Evolutionary conservation across 2,888 invertebrate genomes (phyloP).

Genomic region (Synergus japonicus): DNA sequence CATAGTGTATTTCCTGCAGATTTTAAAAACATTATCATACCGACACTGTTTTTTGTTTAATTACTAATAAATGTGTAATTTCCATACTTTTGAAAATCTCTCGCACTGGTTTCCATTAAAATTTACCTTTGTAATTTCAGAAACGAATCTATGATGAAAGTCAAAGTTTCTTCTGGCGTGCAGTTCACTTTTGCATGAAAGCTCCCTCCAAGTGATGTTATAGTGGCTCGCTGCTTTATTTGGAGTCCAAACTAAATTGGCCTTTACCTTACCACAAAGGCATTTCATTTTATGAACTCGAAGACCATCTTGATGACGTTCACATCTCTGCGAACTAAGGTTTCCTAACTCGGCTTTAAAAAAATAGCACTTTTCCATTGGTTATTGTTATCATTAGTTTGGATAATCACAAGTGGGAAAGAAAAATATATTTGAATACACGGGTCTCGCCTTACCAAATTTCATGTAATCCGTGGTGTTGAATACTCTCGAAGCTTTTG

Average conservation of each 20-base stretch:
- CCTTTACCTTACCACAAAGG: constrained; percentile 63
- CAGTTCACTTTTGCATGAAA: constrained; percentile 53
- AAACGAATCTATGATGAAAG: neutral
- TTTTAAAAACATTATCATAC: neutral
- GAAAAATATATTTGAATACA: constrained; percentile 38
- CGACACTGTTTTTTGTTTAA: neutral
- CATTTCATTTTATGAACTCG: constrained; percentile 64
- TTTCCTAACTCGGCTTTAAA: constrained; percentile 64
- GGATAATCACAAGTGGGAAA: constrained; percentile 42
- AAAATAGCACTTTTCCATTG: constrained; percentile 60
- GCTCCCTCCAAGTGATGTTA: constrained; percentile 65
- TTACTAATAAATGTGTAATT: no score
- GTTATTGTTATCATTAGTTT: constrained; percentile 55
- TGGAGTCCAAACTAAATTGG: constrained; percentile 64
- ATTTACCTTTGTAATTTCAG: neutral
- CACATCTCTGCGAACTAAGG: constrained; percentile 63
- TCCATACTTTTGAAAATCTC: no score
- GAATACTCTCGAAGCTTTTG: constrained; percentile 84
- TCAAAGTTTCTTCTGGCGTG: neutral
- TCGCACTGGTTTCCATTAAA: no score
- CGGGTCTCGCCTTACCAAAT: constrained; percentile 62
- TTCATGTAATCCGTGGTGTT: constrained; percentile 82
- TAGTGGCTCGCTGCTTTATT: constrained; percentile 59
- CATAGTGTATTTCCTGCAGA: constrained; percentile 60
- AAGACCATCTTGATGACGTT: constrained; percentile 60